These are phyloP conservation scores for Mylabris phalerata DNA, from an alignment of 1,140 invertebrate genomes.

Conservation along the genomic window DNA sequence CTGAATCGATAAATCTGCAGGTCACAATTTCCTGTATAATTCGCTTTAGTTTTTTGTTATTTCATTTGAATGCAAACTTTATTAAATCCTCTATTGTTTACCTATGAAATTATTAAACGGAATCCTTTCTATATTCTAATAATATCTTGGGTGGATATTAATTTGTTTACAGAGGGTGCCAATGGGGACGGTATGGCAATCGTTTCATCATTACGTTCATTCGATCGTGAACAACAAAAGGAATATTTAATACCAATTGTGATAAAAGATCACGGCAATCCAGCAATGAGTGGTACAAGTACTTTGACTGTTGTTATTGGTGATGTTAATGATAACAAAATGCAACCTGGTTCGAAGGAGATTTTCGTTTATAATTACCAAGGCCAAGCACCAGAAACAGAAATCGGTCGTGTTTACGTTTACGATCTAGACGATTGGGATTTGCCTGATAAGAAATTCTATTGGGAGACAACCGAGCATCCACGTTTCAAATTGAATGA, in stretches of 20 bases:
- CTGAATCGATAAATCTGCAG: no score
- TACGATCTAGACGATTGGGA: slow-evolving; percentile 98
- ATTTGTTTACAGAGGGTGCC: slow-evolving; percentile 65
- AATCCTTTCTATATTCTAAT: no score
- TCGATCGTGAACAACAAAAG: slow-evolving; percentile 92
- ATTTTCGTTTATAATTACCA: slow-evolving; percentile 96
- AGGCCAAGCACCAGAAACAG: slow-evolving; percentile 84
- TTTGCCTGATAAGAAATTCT: slow-evolving; percentile 93
- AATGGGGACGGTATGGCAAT: slow-evolving; percentile 95
- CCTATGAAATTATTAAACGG: no score
- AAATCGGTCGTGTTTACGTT: slow-evolving; percentile 92
- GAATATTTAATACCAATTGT: slow-evolving; percentile 92
- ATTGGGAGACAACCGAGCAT: slow-evolving; percentile 75
- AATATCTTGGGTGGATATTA: no score
- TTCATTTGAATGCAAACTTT: no score
- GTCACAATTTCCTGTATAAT: no score
- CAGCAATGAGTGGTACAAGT: slow-evolving; percentile 88
- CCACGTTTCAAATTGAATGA: slow-evolving; percentile 81
- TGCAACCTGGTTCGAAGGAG: slow-evolving; percentile 92
- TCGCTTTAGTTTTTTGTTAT: no score
- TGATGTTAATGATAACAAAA: slow-evolving; percentile 94
- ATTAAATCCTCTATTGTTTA: no score
- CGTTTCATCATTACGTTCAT: slow-evolving; percentile 80
- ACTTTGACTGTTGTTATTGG: slow-evolving; percentile 93
- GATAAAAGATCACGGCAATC: slow-evolving; percentile 83